A percentile compares a stretch with the other conserved stretches of the same genome.
phyloP scores from a whole-genome alignment of 2,113 vertebrate genomes.

The Catharus bicknelli region DNA sequence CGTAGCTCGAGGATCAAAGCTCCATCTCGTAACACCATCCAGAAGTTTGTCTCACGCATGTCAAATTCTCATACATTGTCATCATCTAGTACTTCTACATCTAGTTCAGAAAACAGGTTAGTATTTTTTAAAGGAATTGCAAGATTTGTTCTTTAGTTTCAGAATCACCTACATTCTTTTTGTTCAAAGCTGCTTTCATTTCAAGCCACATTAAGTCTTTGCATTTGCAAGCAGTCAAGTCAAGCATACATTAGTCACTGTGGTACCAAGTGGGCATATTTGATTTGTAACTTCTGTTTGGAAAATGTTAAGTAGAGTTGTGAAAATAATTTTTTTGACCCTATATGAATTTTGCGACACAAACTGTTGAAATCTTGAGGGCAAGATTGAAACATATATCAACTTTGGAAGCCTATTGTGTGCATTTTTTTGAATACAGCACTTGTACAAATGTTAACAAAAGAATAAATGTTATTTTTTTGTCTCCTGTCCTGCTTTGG shows the following conservation, averaged over 20 bases:
- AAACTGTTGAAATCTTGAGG: neutral
- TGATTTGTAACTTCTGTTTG: neutral
- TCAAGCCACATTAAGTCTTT: neutral
- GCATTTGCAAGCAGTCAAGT: neutral
- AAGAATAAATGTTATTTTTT: neutral
- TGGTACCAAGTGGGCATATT: neutral
- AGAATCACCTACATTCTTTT: constrained; percentile 29
- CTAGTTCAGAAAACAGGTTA: constrained; percentile 91
- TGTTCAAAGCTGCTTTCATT: constrained; percentile 41
- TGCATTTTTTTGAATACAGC: neutral
- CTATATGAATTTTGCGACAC: neutral
- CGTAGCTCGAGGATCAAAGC: constrained; percentile 93
- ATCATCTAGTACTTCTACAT: constrained; percentile 85
- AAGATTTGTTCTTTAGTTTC: constrained; percentile 23
- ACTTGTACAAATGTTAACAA: neutral
- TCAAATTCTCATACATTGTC: constrained; percentile 88
- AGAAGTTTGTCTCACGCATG: constrained; percentile 94
- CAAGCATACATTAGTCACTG: neutral
- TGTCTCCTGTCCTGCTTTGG: neutral
- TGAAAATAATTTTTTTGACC: neutral
- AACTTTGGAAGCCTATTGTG: neutral
- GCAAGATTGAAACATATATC: neutral
- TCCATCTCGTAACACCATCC: constrained; percentile 91
- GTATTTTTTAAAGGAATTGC: constrained; percentile 66
- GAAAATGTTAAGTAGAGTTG: neutral